Evolutionary conservation across 2,797 vertebrate genomes (phyloP).

Genomic region (Takifugu ocellatus): DNA sequence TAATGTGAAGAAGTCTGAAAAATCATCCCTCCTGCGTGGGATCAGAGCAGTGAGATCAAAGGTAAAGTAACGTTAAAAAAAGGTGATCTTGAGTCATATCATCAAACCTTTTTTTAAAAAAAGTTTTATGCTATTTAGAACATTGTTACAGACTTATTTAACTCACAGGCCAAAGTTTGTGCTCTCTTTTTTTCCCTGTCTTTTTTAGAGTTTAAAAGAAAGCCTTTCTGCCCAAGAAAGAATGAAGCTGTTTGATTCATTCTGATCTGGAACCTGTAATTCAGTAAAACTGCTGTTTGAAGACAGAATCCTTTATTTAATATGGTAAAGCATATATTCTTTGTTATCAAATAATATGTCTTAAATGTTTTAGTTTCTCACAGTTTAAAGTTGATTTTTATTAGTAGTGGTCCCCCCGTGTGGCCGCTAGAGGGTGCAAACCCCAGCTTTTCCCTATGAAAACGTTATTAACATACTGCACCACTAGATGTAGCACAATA

Average conservation of each 20-base stretch:
- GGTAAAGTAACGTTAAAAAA: constrained; percentile 32
- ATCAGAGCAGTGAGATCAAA: constrained; percentile 79
- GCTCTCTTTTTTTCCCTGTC: neutral
- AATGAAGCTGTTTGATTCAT: constrained; percentile 68
- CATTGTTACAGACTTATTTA: neutral
- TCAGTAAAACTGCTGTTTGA: constrained; percentile 11
- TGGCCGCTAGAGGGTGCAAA: constrained; percentile 50
- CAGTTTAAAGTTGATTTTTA: constrained; percentile 9
- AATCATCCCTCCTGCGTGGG: constrained; percentile 75
- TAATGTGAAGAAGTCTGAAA: constrained; percentile 84
- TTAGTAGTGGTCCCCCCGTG: neutral
- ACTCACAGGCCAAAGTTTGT: neutral
- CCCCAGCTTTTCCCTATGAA: constrained; percentile 8
- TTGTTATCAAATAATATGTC: neutral
- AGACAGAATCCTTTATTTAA: neutral
- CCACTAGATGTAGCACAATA: constrained; percentile 27
- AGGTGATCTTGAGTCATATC: neutral
- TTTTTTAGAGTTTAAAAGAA: constrained; percentile 69
- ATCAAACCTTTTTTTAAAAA: neutral
- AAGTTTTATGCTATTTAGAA: neutral
- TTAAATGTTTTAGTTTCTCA: constrained; percentile 15
- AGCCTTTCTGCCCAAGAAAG: constrained; percentile 67
- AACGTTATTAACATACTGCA: constrained; percentile 15
- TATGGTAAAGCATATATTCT: neutral
- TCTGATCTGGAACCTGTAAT: constrained; percentile 26